Percentiles rank a stretch among this genome's conserved stretches.
These are phyloP conservation scores for Drosophila nikananu DNA, from an alignment of 1,140 invertebrate species.

Conservation along the genomic window DNA sequence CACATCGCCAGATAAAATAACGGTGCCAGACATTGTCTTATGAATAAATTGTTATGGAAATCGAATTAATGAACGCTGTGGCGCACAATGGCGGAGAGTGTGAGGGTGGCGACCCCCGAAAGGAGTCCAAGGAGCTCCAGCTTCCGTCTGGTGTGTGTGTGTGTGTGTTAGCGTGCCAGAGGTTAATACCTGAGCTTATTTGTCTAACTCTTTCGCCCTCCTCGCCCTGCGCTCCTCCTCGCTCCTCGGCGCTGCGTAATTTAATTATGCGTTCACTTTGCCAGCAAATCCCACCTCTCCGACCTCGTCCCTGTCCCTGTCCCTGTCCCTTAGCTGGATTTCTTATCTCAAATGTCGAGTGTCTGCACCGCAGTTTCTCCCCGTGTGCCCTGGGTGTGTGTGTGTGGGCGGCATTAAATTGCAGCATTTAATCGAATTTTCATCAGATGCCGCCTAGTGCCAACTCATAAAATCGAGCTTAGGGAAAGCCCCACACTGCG, in stretches of 20 bases:
- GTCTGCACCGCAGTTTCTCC: constrained; percentile 55
- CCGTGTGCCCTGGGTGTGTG: constrained; percentile 21
- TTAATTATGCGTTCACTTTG: constrained; percentile 85
- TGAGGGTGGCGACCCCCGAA: constrained; percentile 14
- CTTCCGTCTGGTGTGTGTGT: constrained; percentile 38
- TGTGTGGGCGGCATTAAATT: constrained; percentile 69
- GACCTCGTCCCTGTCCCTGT: not conserved
- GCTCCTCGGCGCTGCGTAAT: constrained; percentile 77
- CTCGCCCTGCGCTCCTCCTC: constrained; percentile 42
- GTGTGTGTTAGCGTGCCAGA: constrained; percentile 72
- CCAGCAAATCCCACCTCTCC: constrained; percentile 50
- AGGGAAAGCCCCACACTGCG: constrained; percentile 23
- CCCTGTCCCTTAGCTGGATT: constrained; percentile 21
- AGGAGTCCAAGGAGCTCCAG: constrained; percentile 22
- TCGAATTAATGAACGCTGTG: constrained; percentile 85
- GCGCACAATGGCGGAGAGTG: constrained; percentile 65
- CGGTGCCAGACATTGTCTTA: constrained; percentile 85
- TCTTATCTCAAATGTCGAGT: constrained; percentile 73
- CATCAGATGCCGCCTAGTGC: constrained; percentile 42
- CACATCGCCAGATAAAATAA: constrained; percentile 85
- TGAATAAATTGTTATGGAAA: constrained; percentile 86
- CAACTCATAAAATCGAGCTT: constrained; percentile 61
- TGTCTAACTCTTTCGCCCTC: constrained; percentile 84
- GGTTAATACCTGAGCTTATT: constrained; percentile 85
- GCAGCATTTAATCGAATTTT: constrained; percentile 82